A percentile compares a stretch with the other conserved stretches of the same genome.
phyloP scores from a whole-genome alignment of 2,113 vertebrate genomes.

The Carollia perspicillata region DNA sequence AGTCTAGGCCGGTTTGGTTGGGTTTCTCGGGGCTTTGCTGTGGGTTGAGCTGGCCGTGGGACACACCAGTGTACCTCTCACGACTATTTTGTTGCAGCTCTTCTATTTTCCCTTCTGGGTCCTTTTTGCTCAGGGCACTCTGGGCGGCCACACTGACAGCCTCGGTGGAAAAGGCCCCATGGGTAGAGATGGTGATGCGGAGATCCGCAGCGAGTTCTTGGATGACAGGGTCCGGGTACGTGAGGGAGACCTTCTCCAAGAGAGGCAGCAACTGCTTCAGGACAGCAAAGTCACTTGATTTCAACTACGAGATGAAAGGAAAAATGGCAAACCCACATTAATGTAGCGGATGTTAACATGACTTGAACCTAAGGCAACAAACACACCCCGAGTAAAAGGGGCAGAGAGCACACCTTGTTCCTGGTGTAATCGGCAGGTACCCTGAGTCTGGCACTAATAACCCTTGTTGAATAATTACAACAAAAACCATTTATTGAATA shows the following conservation, averaged over 20 bases:
- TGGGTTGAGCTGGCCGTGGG: rapidly evolving
- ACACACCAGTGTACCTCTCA: rapidly evolving
- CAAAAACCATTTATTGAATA: constrained; percentile 16
- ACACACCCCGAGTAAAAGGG: neutral
- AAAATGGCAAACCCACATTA: constrained; percentile 8
- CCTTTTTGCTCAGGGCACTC: constrained; percentile 42
- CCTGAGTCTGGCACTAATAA: neutral
- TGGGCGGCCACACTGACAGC: constrained; percentile 61
- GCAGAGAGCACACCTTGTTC: neutral
- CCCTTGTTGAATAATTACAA: neutral
- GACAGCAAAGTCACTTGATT: constrained; percentile 81
- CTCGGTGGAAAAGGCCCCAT: constrained; percentile 83
- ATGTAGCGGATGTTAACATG: neutral
- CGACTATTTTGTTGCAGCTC: rapidly evolving
- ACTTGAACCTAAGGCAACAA: neutral
- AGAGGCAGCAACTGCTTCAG: constrained; percentile 85
- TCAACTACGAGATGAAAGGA: constrained; percentile 79
- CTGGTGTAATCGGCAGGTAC: neutral
- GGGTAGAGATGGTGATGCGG: constrained; percentile 89
- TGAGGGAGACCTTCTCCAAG: constrained; percentile 85
- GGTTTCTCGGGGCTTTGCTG: rapidly evolving
- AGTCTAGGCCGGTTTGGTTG: neutral
- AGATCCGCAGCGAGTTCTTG: constrained; percentile 91
- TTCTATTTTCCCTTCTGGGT: neutral
- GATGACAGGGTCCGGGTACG: constrained; percentile 86